Evolutionary conservation across 2,113 vertebrate species (phyloP).

Genomic region (Paratilapia polleni): DNA sequence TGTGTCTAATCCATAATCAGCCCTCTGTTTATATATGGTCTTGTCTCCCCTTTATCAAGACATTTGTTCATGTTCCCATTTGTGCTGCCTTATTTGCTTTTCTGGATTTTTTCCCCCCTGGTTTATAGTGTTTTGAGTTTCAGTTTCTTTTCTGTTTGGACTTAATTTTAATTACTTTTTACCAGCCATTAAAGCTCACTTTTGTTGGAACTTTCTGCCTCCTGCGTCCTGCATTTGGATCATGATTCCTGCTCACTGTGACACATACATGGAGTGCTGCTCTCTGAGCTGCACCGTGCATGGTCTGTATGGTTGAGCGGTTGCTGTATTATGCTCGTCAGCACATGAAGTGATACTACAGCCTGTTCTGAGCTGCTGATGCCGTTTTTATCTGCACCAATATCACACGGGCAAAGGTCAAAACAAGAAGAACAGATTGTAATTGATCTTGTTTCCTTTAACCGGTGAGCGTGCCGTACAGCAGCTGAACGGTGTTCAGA

Average conservation of each 20-base stretch:
- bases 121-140: no score
- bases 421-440: not conserved
- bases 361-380: conserved; percentile 11
- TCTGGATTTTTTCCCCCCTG: not conserved
- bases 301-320: not conserved
- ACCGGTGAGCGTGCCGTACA: not conserved
- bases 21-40: not conserved
- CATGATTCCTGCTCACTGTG: not conserved
- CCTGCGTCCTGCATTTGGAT: not conserved
- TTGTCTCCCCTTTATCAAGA: rapidly evolving
- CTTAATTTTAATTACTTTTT: not conserved
- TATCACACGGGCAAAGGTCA: conserved; percentile 1
- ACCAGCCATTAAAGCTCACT: not conserved
- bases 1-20: not conserved
- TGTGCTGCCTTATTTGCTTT: not conserved
- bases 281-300: not conserved
- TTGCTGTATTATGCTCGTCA: conserved; percentile 15
- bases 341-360: conserved; percentile 2
- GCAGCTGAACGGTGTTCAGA: not conserved
- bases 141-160: not conserved
- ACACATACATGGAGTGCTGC: not conserved
- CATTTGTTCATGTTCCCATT: not conserved
- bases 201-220: not conserved
- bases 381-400: not conserved
- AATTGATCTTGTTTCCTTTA: not conserved